phyloP scores from a whole-genome alignment of 2,888 invertebrate genomes.

The Leucoma salicis region DNA sequence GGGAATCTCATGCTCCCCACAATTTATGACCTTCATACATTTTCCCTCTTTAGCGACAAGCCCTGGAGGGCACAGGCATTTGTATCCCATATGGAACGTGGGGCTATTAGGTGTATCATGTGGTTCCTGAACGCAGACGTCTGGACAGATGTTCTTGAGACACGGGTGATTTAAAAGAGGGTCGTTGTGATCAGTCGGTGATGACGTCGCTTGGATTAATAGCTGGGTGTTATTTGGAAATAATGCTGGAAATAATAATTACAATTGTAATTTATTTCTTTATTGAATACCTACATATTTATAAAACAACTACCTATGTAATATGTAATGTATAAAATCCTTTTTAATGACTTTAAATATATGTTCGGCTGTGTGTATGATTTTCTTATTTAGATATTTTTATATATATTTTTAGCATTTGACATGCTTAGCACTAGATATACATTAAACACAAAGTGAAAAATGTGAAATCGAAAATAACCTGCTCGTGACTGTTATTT shows the following conservation, averaged over 20 bases:
- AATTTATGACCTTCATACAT: conserved; percentile 79
- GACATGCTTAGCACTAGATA: too few species aligned
- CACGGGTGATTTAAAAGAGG: conserved; percentile 79
- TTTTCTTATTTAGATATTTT: too few species aligned
- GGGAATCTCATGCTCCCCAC: conserved; percentile 71
- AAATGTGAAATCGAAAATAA: too few species aligned
- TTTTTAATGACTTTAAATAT: too few species aligned
- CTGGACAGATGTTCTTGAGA: conserved; percentile 86
- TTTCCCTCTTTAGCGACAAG: conserved; percentile 76
- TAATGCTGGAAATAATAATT: conserved; percentile 56
- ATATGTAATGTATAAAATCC: too few species aligned
- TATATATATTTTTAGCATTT: too few species aligned
- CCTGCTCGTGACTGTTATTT: too few species aligned
- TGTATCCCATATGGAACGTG: conserved; percentile 35
- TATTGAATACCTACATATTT: too few species aligned
- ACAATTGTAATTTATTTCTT: too few species aligned
- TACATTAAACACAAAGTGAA: too few species aligned
- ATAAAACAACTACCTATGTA: too few species aligned
- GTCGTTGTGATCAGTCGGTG: conserved; percentile 31
- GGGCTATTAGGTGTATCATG: conserved; percentile 25
- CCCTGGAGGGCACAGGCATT: conserved; percentile 86
- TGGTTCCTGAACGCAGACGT: conserved; percentile 84
- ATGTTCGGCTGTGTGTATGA: too few species aligned
- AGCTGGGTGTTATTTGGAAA: conserved; percentile 70
- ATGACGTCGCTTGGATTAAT: conserved; percentile 48